Evolutionary conservation across 2,888 invertebrate species (phyloP).

Genomic region (Tetramorium bicarinatum): DNA sequence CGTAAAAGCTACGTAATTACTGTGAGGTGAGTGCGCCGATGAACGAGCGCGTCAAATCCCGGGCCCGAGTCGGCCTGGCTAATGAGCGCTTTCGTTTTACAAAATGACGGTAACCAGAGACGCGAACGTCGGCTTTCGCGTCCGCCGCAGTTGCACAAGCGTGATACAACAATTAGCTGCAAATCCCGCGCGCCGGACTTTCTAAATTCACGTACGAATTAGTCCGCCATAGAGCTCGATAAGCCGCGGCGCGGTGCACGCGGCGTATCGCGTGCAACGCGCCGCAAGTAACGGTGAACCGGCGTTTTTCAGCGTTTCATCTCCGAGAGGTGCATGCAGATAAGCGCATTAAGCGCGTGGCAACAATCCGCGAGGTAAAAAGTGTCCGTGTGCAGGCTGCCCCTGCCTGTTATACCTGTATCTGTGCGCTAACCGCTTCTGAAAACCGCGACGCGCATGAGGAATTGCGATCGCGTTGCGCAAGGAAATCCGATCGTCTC

Average conservation of each 20-base stretch:
- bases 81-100: slow-evolving; percentile 47
- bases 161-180: slow-evolving; percentile 74
- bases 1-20: slow-evolving; percentile 17
- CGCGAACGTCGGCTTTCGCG: slow-evolving; percentile 50
- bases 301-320: slow-evolving; percentile 9
- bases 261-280: slow-evolving; percentile 27
- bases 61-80: neutral
- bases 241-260: slow-evolving; percentile 54
- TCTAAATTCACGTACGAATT: slow-evolving; percentile 84
- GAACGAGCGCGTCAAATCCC: slow-evolving; percentile 16
- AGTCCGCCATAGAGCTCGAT: slow-evolving; percentile 65
- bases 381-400: neutral
- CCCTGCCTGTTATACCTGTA: neutral
- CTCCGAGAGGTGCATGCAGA: slow-evolving; percentile 8
- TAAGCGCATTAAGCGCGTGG: slow-evolving; percentile 18
- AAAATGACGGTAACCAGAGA: slow-evolving; percentile 37
- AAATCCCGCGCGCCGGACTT: slow-evolving; percentile 73
- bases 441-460: slow-evolving; percentile 59
- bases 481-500: slow-evolving; percentile 72
- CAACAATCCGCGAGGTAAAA: neutral
- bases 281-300: slow-evolving; percentile 35
- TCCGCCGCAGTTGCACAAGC: slow-evolving; percentile 60
- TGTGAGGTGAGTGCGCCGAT: neutral
- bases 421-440: slow-evolving; percentile 28
- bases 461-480: slow-evolving; percentile 52